phyloP scores from a whole-genome alignment of 2,113 vertebrate genomes.

The Thalassarche chlororhynchos region DNA sequence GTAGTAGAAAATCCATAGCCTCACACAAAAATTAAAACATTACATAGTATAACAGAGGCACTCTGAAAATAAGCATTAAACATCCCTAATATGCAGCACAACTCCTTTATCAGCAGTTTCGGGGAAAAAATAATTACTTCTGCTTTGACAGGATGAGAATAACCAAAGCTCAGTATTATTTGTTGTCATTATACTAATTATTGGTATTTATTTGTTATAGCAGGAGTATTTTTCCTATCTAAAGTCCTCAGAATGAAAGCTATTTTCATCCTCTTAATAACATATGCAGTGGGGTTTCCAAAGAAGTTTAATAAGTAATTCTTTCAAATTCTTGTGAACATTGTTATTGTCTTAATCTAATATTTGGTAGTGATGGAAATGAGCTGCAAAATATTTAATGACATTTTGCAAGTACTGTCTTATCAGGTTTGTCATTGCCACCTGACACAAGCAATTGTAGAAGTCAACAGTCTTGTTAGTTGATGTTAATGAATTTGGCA shows the following conservation, averaged over 20 bases:
- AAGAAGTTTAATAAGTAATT: neutral
- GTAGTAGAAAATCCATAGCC: neutral
- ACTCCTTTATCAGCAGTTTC: neutral
- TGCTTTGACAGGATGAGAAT: neutral
- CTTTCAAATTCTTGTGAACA: neutral
- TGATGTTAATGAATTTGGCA: conserved; percentile 25
- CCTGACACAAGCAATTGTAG: conserved; percentile 10
- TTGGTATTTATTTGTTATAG: neutral
- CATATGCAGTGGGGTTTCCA: neutral
- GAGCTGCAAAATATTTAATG: neutral
- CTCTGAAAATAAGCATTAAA: neutral
- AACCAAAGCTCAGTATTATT: neutral
- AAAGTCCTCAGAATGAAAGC: neutral
- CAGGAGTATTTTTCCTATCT: neutral
- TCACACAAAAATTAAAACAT: neutral
- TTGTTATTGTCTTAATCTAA: neutral
- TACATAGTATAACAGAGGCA: neutral
- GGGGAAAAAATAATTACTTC: neutral
- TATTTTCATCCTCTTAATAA: neutral
- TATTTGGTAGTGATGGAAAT: neutral
- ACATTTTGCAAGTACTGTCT: neutral
- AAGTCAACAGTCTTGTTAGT: conserved; percentile 25
- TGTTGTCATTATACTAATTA: neutral
- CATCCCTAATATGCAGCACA: neutral
- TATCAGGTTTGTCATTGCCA: conserved; percentile 11